Evolutionary conservation across 2,888 invertebrate genomes (phyloP), one percentile per base, ranked within the genome.

Genomic region (Drosophila prostipennis): DNA sequence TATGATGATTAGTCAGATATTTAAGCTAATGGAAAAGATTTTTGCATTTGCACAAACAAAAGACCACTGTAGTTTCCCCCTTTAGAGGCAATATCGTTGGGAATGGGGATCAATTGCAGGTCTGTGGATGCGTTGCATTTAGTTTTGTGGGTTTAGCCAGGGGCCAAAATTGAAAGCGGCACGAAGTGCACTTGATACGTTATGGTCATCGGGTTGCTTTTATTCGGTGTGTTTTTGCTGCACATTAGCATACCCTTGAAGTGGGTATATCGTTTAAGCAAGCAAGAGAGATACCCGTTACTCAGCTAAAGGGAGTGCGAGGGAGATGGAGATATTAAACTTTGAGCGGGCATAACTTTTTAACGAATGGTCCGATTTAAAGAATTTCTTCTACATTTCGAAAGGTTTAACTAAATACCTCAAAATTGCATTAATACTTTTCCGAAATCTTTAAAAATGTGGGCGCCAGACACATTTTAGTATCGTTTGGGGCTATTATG

Each of bases 121-220:
- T 42, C 45, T 55, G 26, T 19, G 32, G 23, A 39, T 52, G 32
- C 32, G 37, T 51, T 37, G 16, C 39, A 13, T 40, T 14, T 13
- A 13, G 19, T 45, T 53, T 43, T 55, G 36, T 60, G 63, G 57
- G 60, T 60, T 64, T 74, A 54, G 83, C 78, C 57, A 36, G 57
- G 69, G 80, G 83, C 68, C 59, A 52, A 61, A 72, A 71, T 59
- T 72, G 49, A 71, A 83, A 72, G 76, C 72, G 54, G 64, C 75
- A 63, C 72, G 59, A 68, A 67, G 56, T 68, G 54, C 72, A 82
- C 83, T 72, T 79, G 72, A 78, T 83, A 69, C 65, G 78, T 67
- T 63, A 55, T 60, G 61, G 56, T 58, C 52, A 51, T 51, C 37
- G 56, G 37, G n/a, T 52, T 19, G 29, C 48, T n/a, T 29, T 57